Evolutionary conservation across 2,888 invertebrate species (phyloP).

Genomic region (Troides aeacus): DNA sequence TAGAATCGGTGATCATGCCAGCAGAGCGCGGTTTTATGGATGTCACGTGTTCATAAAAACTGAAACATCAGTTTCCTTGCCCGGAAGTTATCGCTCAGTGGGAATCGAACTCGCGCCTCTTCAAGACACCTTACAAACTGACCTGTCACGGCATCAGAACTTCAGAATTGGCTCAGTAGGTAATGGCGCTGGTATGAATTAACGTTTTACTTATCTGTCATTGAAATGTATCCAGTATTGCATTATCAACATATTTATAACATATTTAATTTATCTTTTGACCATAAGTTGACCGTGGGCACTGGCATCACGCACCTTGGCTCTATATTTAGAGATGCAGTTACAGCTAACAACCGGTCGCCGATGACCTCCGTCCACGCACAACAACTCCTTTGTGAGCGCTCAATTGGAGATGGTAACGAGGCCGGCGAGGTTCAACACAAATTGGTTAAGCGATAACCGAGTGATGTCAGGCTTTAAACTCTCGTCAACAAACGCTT

Average conservation of each 20-base stretch:
- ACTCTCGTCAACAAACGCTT: slow-evolving; percentile 50
- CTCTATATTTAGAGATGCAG: slow-evolving; percentile 68
- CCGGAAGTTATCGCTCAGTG: no score
- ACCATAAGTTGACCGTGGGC: slow-evolving; percentile 28
- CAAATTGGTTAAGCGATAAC: slow-evolving; percentile 51
- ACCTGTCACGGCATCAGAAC: no score
- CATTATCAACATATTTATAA: not conserved
- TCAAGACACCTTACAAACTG: no score
- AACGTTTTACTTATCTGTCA: no score
- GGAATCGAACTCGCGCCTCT: no score
- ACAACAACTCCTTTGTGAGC: slow-evolving; percentile 43
- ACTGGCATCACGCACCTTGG: slow-evolving; percentile 61
- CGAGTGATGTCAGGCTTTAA: slow-evolving; percentile 57
- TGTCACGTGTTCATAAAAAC: no score
- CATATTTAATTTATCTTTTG: slow-evolving; percentile 3
- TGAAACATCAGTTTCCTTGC: no score
- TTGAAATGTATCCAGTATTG: no score
- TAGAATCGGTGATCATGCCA: no score
- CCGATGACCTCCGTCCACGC: slow-evolving; percentile 43
- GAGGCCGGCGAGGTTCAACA: slow-evolving; percentile 43
- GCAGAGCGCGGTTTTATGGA: no score
- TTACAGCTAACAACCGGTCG: slow-evolving; percentile 40
- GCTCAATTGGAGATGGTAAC: slow-evolving; percentile 38
- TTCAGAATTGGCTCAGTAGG: no score
- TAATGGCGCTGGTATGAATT: no score